These are phyloP conservation scores for Amblyopsis rosae DNA, from an alignment of 2,113 vertebrate species.

Conservation along the genomic window DNA sequence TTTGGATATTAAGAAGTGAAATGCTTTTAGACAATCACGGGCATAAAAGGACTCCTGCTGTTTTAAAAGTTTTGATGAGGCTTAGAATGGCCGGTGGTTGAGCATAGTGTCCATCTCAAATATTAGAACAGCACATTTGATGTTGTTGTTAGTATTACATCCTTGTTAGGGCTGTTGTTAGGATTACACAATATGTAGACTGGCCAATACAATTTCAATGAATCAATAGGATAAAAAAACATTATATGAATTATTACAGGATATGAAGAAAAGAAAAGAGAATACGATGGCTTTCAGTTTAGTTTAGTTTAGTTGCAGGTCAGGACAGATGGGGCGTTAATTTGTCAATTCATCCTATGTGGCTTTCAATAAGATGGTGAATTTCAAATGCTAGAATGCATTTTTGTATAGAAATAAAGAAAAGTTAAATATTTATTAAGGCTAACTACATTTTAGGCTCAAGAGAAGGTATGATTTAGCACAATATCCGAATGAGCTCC, in stretches of 20 bases:
- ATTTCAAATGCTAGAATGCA: too few species aligned
- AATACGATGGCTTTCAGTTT: too few species aligned
- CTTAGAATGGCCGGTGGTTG: constrained; percentile 4
- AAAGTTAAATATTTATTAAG: constrained; percentile 55
- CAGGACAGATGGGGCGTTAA: too few species aligned
- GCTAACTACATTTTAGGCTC: constrained; percentile 72
- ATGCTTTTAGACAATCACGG: constrained; percentile 49
- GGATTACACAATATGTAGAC: constrained; percentile 13
- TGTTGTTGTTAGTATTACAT: constrained; percentile 39
- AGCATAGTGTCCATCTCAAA: too few species aligned
- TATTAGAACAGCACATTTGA: constrained; percentile 43
- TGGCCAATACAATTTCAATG: not conserved
- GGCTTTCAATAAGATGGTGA: too few species aligned
- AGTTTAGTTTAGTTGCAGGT: too few species aligned
- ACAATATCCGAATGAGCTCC: constrained; percentile 59
- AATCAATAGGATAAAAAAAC: too few species aligned
- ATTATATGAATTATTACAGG: too few species aligned
- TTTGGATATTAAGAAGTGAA: constrained; percentile 66
- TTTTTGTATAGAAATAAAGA: not conserved
- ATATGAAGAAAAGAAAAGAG: too few species aligned
- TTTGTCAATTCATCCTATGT: too few species aligned
- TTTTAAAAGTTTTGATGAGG: constrained; percentile 43
- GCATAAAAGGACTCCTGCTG: not conserved
- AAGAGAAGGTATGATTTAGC: constrained; percentile 61
- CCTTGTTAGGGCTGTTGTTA: too few species aligned